phyloP scores from a whole-genome alignment of 2,888 invertebrate genomes.

The Doris montereyensis region DNA sequence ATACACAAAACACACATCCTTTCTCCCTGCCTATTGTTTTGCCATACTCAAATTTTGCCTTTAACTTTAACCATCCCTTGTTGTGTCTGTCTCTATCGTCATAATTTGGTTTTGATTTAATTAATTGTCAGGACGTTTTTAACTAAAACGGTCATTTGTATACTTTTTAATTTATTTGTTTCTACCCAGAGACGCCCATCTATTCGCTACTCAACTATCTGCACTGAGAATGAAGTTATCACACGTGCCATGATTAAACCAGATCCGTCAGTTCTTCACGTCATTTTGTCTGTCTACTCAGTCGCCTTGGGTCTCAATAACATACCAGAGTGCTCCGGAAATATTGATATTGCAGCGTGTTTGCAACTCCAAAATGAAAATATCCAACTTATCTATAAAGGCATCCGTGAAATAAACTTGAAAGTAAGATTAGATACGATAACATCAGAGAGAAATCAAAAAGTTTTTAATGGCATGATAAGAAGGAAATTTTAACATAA shows the following conservation, averaged over 20 bases:
- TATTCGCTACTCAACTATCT: slow-evolving; percentile 52
- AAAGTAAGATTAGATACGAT: too few species aligned
- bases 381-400: slow-evolving; percentile 52
- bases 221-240: slow-evolving; percentile 62
- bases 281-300: slow-evolving; percentile 69
- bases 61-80: too few species aligned
- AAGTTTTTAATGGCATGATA: too few species aligned
- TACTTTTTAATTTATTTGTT: background rate
- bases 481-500: too few species aligned
- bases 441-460: too few species aligned
- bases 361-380: slow-evolving; percentile 57
- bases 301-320: slow-evolving; percentile 69
- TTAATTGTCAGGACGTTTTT: too few species aligned
- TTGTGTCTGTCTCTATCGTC: too few species aligned
- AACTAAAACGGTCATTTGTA: background rate
- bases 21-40: too few species aligned
- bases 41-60: too few species aligned
- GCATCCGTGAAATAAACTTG: slow-evolving; percentile 12
- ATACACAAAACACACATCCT: too few species aligned
- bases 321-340: slow-evolving; percentile 54
- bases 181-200: background rate
- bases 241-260: slow-evolving; percentile 57
- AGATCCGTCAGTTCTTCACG: slow-evolving; percentile 69
- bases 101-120: too few species aligned
- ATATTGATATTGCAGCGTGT: slow-evolving; percentile 55